phyloP scores from a whole-genome alignment of 1,140 invertebrate species.

The Dinothrombium tinctorium region DNA sequence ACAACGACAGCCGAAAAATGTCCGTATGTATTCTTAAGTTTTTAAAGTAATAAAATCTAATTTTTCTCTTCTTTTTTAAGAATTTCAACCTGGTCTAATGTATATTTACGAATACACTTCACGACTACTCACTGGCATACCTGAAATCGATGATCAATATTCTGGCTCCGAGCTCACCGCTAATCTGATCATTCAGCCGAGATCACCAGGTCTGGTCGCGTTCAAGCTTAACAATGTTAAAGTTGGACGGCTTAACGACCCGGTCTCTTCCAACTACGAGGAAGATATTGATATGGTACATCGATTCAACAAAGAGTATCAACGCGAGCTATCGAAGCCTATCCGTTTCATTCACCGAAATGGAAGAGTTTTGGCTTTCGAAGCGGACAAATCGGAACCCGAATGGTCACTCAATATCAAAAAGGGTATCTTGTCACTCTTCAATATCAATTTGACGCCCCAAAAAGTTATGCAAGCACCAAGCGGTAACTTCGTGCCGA shows the following conservation, averaged over 20 bases:
- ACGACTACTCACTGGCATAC: slow-evolving; percentile 14
- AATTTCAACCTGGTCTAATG: slow-evolving; percentile 10
- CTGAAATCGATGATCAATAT: slow-evolving; percentile 13
- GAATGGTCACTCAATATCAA: slow-evolving; percentile 23
- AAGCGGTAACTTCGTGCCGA: neutral
- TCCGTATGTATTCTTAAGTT: too few relatives aligned
- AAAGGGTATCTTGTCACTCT: slow-evolving; percentile 18
- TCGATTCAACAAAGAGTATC: slow-evolving; percentile 3
- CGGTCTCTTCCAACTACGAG: neutral
- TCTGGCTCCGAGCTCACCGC: slow-evolving; percentile 14
- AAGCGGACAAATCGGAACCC: too few relatives aligned
- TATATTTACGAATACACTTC: slow-evolving; percentile 14
- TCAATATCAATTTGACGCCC: slow-evolving; percentile 19
- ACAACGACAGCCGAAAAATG: too few relatives aligned
- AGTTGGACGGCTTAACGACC: slow-evolving; percentile 6
- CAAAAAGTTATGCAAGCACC: slow-evolving; percentile 10
- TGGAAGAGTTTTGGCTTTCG: too few relatives aligned
- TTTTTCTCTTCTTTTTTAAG: neutral
- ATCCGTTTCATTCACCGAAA: too few relatives aligned
- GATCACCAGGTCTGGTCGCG: neutral
- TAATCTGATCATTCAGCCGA: slow-evolving; percentile 11
- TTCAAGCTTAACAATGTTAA: slow-evolving; percentile 8
- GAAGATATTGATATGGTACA: slow-evolving; percentile 3
- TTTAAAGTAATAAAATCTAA: too few relatives aligned
- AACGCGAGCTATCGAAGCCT: slow-evolving; percentile 13